Base-by-base conservation (phyloP, 1,140 invertebrate species). In the Dryas iulia region DNA sequence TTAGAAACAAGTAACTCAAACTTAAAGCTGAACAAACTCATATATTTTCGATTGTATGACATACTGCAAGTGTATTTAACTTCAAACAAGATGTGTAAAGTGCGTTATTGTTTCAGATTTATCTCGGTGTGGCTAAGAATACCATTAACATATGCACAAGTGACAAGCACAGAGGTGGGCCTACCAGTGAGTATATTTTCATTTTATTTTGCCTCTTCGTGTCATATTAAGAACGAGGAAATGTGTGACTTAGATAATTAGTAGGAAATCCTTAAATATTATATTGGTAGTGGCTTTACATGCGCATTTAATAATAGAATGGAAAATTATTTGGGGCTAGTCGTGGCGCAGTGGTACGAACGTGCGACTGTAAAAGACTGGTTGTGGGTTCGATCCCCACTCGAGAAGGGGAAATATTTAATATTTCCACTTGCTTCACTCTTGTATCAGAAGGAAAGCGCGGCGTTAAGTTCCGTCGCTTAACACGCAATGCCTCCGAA, bases 91-190 rank as follows among this genome's bases (percentile, higher is more conserved):
- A 23, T 57, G 28, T 61, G 25, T 53, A 52, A 65, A 57, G 39
- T 58, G 24, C 26, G 31, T 72, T 81, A 14, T 87, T 87, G 79
- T 90, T 90, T 57, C 86, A 89, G 87, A 77, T 79, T 83, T 58
- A 77, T 84, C 72, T 74, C 79, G 33, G 71, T 78, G 57, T 77
- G 73, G 56, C 64, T 81, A 47, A 73, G 78, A 61, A 66, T 77
- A 57, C 59, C 77, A 67, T 62, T 76, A 53, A 82, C 71, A 71
- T 24, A 81, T 24, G 85, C 84, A 78, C 77, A 87, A 62, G 24
- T n/a, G 21, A 56, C 24, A 26, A 61, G 60, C 66, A 85, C 84
- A n/a, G 84, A 85, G 67, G 71, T 87, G 56, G 79, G 74, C 72
- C 57, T 79, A 66, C 71, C 81, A 76, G 85, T 89, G 67, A 83